Base-by-base conservation (phyloP, 1,140 invertebrate genomes). In the Diabrotica virgifera region DNA sequence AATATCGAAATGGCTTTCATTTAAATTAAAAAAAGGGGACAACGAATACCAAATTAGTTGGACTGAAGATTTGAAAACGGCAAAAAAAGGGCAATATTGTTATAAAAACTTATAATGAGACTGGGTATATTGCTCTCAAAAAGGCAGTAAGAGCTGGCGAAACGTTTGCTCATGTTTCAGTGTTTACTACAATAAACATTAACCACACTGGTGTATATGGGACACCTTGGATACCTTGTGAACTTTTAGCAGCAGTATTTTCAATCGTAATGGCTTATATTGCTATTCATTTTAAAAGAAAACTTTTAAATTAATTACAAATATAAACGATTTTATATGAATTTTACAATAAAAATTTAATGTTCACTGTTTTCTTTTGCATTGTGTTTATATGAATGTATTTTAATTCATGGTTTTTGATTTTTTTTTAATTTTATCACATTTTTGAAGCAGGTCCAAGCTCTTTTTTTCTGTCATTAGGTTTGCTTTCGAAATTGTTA, bases 181-280 rank as follows among this genome's bases (percentile, higher is more conserved):
- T 91, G 0, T 79, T 96, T 9, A 84, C 88, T 63, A 87, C 88
- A 50, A 86, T 96, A 40, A 83, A 85, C 36, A 78, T 96, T 0
- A 86, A 88, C 68, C 92, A 95, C 75, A 89, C 91, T 63, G 91
- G 93, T 69, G 88, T 93, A 64, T 97, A 94, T 80, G 89, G 88
- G 65, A 95, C 95, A 10, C 93, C 93, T 5, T 92, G 90, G 88
- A 85, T 97, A 10, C 95, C 95, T 74, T 94, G 92, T 8, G 95
- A 97, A 82, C 86, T 95, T 35, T 81, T 96, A 51, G 95, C 94
- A 46, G 90, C 90, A 9, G 80, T 87, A 40, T 80, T 92, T 5
- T 90, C 92, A 5, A 83, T 90, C 64, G 77, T 91, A 40, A 87
- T 96, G 13, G 93, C 90, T 63, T 96, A 95, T 79, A 85, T 90